A percentile compares a stretch with the other conserved stretches of the same genome.
phyloP scores from a whole-genome alignment of 1,140 invertebrate genomes.

The Pogonomyrmex barbatus region DNA sequence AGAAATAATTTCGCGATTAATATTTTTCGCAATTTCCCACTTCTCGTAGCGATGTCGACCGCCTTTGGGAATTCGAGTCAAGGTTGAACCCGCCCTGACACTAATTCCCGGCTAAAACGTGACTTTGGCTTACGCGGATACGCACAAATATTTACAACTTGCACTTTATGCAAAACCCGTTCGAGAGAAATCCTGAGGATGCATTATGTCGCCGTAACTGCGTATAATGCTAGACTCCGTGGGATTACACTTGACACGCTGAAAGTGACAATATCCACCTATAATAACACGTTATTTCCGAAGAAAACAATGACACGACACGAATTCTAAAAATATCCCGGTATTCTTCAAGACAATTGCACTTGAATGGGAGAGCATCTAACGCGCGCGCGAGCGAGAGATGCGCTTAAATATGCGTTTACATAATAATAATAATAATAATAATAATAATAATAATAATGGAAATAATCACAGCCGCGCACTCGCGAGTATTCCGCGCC shows the following conservation, averaged over 20 bases:
- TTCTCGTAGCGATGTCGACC: background rate
- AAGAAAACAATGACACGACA: background rate
- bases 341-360: background rate
- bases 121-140: slow-evolving; percentile 32
- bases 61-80: slow-evolving; percentile 30
- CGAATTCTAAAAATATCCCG: background rate
- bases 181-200: slow-evolving; percentile 34
- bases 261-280: slow-evolving; percentile 14
- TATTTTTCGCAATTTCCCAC: slow-evolving; percentile 17
- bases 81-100: slow-evolving; percentile 13
- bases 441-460: slow-evolving; percentile 25
- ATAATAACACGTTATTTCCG: slow-evolving; percentile 15
- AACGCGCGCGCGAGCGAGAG: background rate
- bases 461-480: slow-evolving; percentile 31
- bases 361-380: background rate
- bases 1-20: background rate
- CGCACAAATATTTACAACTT: slow-evolving; percentile 57
- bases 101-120: slow-evolving; percentile 35
- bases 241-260: slow-evolving; percentile 3
- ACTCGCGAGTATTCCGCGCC: background rate
- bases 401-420: slow-evolving; percentile 16
- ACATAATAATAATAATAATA: slow-evolving; percentile 16
- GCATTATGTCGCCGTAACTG: slow-evolving; percentile 31
- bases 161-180: slow-evolving; percentile 38
- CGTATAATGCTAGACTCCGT: slow-evolving; percentile 19